A percentile compares a stretch with the other conserved stretches of the same genome.
phyloP scores from a whole-genome alignment of 2,797 vertebrate genomes.

The Acanthurus lineatus region DNA sequence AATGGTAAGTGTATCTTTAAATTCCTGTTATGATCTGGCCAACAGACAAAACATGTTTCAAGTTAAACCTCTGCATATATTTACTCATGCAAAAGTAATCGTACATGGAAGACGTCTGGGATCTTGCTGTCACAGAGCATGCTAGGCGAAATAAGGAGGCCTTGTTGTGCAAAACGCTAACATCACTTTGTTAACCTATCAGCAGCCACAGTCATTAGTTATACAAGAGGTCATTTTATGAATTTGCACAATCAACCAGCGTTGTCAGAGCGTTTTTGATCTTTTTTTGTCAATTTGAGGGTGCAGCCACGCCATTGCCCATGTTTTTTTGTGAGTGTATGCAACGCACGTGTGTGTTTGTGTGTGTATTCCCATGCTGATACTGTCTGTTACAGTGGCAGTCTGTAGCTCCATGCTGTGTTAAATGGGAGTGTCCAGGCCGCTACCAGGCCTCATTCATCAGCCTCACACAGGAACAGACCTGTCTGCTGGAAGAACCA shows the following conservation, averaged over 20 bases:
- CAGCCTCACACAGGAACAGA: conserved; percentile 71
- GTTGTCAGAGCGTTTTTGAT: conserved; percentile 20
- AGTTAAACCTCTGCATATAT: too few species aligned
- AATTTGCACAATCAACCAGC: conserved; percentile 22
- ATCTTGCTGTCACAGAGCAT: too few species aligned
- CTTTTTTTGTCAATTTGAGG: conserved; percentile 28
- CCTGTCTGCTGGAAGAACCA: conserved; percentile 58
- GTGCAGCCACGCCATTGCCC: conserved; percentile 3
- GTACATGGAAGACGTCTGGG: too few species aligned
- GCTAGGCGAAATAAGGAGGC: neutral
- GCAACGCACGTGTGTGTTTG: conserved; percentile 25
- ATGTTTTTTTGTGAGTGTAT: neutral
- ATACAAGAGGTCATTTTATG: conserved; percentile 21
- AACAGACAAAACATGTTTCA: too few species aligned
- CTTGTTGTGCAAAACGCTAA: neutral
- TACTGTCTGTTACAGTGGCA: conserved; percentile 68
- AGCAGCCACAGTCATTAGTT: neutral
- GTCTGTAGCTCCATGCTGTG: conserved; percentile 70
- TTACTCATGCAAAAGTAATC: neutral
- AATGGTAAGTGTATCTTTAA: too few species aligned
- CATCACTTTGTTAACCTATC: too few species aligned
- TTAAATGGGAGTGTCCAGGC: conserved; percentile 82
- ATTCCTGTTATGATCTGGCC: too few species aligned
- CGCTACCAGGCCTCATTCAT: conserved; percentile 76
- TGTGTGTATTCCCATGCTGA: conserved; percentile 53